Percentiles rank a stretch among this genome's conserved stretches.
phyloP scores from a whole-genome alignment of 2,888 invertebrate genomes.

The Drosophila crucigera region DNA sequence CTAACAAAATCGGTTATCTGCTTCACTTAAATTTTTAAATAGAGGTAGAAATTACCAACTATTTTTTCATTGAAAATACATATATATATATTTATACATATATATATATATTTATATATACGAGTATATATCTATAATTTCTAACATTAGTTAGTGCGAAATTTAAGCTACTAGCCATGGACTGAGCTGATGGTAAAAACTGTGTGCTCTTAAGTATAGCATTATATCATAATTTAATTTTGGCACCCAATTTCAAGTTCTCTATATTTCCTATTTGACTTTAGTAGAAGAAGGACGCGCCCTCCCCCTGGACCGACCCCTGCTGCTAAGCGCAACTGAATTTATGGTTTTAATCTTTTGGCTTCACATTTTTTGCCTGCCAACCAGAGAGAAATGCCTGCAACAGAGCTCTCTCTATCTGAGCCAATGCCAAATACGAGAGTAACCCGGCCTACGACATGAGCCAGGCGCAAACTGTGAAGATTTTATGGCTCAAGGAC shows the following conservation, averaged over 20 bases:
- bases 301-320: constrained; percentile 15
- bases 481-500: constrained; percentile 78
- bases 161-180: background rate
- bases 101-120: no score
- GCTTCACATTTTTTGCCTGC: constrained; percentile 64
- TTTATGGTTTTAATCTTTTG: constrained; percentile 81
- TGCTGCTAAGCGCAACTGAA: constrained; percentile 61
- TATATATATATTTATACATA: background rate
- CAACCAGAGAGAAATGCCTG: constrained; percentile 47
- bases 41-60: background rate
- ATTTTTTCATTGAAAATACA: background rate
- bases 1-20: background rate
- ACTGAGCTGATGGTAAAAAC: background rate
- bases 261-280: constrained; percentile 33
- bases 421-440: constrained; percentile 45
- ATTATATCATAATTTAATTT: constrained; percentile 48
- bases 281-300: constrained; percentile 6
- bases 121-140: background rate
- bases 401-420: constrained; percentile 36
- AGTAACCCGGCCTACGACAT: constrained; percentile 47
- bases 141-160: background rate
- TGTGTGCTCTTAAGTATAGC: constrained; percentile 13
- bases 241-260: constrained; percentile 22
- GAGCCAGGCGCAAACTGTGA: constrained; percentile 44
- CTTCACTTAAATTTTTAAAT: background rate